A percentile compares a stretch with the other conserved stretches of the same genome.
Conservation (phyloP, 2,888 invertebrate species). For the Caenorhabditis sp. region DNA sequence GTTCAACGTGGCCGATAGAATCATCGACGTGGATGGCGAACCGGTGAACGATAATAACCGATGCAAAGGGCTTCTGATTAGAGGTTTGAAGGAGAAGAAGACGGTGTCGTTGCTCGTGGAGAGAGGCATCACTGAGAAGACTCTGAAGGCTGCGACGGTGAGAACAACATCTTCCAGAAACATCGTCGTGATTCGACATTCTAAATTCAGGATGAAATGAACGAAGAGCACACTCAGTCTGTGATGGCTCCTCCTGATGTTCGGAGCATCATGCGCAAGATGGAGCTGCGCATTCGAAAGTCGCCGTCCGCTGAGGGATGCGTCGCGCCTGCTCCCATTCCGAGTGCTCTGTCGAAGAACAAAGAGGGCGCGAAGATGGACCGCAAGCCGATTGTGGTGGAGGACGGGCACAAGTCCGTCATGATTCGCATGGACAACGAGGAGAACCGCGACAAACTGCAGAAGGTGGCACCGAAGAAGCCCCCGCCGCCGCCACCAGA, state of each 20-base stretch:
- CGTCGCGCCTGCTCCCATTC: conserved; percentile 1
- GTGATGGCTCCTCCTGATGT: conserved; percentile 53
- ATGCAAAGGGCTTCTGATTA: conserved; percentile 42
- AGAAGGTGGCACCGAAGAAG: conserved; percentile 27
- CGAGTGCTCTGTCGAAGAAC: conserved; percentile 42
- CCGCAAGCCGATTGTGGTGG: conserved; percentile 28
- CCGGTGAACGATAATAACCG: conserved; percentile 26
- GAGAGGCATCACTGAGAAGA: conserved; percentile 39
- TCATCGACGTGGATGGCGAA: conserved; percentile 51
- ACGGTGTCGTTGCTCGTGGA: conserved; percentile 34
- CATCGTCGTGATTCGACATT: background rate
- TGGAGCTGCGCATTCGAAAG: conserved; percentile 38
- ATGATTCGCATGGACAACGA: conserved; percentile 56
- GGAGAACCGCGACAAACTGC: conserved; percentile 30
- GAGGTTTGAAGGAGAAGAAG: conserved; percentile 47
- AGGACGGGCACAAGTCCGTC: conserved; percentile 53
- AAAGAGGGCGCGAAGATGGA: conserved; percentile 12
- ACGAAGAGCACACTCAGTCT: conserved; percentile 45
- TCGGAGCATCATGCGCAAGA: conserved; percentile 41
- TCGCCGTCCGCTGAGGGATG: conserved; percentile 9
- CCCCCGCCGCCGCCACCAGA: background rate
- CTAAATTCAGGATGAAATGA: conserved; percentile 37
- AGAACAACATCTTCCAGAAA: no score
- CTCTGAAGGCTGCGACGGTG: conserved; percentile 43
- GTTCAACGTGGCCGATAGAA: conserved; percentile 51